These are phyloP conservation scores for Mayetiola destructor DNA, from an alignment of 2,888 invertebrate species.

Conservation along the genomic window DNA sequence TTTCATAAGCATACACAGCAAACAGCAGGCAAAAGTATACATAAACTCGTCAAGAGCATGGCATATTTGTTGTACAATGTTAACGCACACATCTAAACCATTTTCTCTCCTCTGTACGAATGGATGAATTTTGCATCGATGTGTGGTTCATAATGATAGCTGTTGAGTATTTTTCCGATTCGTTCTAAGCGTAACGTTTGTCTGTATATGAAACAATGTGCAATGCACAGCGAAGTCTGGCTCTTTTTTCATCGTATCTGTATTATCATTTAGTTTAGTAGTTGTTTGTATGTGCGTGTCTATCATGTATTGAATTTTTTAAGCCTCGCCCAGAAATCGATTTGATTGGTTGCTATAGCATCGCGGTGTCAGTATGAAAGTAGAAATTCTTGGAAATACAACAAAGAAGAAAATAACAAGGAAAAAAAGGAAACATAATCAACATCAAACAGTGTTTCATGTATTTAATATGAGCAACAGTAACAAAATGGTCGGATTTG, in stretches of 20 bases:
- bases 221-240: neutral
- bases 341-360: constrained; percentile 17
- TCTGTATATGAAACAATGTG: neutral
- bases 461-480: neutral
- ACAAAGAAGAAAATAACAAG: neutral
- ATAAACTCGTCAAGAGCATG: neutral
- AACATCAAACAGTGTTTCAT: neutral
- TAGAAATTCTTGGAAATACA: neutral
- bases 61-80: constrained; percentile 7
- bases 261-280: neutral
- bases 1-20: neutral
- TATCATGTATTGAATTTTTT: constrained; percentile 9
- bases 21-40: neutral
- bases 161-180: no score
- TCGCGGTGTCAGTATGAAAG: constrained; percentile 5
- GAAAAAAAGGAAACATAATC: neutral
- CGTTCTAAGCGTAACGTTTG: neutral
- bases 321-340: constrained; percentile 17
- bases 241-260: neutral
- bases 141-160: no score
- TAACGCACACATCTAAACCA: neutral
- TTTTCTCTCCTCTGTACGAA: neutral
- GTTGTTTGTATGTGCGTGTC: constrained; percentile 6
- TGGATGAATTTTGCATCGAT: no score
- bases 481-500: constrained; percentile 8